These are phyloP conservation scores for Actinemys pallida DNA, from an alignment of 2,113 vertebrate genomes.

Conservation along the genomic window DNA sequence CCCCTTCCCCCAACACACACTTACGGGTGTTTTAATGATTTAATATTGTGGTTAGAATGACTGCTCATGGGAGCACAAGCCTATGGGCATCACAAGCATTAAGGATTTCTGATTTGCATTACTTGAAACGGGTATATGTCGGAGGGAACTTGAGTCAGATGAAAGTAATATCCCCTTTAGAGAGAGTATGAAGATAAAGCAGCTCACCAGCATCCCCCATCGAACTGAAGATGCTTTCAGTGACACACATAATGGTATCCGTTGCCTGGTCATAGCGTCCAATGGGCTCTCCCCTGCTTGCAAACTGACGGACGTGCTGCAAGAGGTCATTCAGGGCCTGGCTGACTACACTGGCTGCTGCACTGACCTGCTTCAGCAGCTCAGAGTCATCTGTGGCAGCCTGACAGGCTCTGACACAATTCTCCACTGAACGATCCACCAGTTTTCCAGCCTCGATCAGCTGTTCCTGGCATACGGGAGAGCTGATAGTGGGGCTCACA, in stretches of 20 bases:
- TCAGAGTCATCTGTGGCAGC: conserved; percentile 90
- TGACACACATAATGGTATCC: conserved; percentile 99
- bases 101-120: neutral
- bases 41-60: neutral
- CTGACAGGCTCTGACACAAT: conserved; percentile 94
- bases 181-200: fast-evolving
- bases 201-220: conserved; percentile 98
- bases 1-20: neutral
- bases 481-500: conserved; percentile 98
- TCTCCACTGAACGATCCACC: conserved; percentile 96
- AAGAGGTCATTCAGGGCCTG: conserved; percentile 94
- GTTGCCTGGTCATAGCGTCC: conserved; percentile 99
- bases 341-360: conserved; percentile 91
- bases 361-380: conserved; percentile 93
- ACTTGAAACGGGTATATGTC: neutral
- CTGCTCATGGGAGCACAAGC: fast-evolving
- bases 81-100: neutral
- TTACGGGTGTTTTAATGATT: fast-evolving
- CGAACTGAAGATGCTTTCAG: conserved; percentile 98
- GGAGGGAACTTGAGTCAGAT: fast-evolving
- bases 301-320: conserved; percentile 96
- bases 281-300: conserved; percentile 95
- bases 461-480: conserved; percentile 97
- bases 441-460: conserved; percentile 96
- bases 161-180: neutral